Base-by-base conservation (phyloP, 2,888 invertebrate genomes). In the Malthinus seriepunctatus region DNA sequence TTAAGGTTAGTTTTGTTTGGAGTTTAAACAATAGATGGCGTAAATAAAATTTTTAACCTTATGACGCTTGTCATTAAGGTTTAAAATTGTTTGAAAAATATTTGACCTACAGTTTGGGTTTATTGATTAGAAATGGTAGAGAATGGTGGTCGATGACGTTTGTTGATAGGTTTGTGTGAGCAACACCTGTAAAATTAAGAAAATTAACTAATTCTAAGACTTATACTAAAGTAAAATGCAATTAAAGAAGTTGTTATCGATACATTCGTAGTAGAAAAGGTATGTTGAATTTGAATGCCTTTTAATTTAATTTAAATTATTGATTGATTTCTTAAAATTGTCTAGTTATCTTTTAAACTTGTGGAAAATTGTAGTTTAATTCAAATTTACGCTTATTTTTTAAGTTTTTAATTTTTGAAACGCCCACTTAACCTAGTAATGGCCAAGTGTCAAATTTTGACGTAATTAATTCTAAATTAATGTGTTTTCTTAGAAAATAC, bases 71-170 rank as follows among this genome's bases (percentile, higher is more conserved):
- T 8, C 33, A 8, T 12, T 51, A 33, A 44, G 14, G 44, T 4
- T 10, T 12, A 45, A 11, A 44, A 31, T 45, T 10, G 44, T 11
- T 10, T 12, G 2, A 37, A 2, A 14, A n/a, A n/a, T n/a, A 8
- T 53, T 37, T 53, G 46, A 53, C 53, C 53, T 32, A 52, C 39
- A 53, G 34, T 34, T 42, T 42, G n/a, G 14, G 39, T 15, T 12
- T 53, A 53, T 53, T 45, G 53, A 53, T 53, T 46, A 46, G 31
- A 32, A 23, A 23, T 23, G 23, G 23, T 23, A 23, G 39, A 23
- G 39, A 42, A 53, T 53, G 53, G 39, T 35, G 53, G 37, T 53
- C 46, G 45, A 46, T 53, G 53, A 53, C 53, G 53, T 53, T 53
- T 53, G 37, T 53, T 50, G 50, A 50, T 32, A 10, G 46, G 31